Percentiles rank a stretch among this genome's conserved stretches.
These are phyloP conservation scores for Vipera latastei DNA, from an alignment of 2,797 vertebrate species.

Conservation along the genomic window DNA sequence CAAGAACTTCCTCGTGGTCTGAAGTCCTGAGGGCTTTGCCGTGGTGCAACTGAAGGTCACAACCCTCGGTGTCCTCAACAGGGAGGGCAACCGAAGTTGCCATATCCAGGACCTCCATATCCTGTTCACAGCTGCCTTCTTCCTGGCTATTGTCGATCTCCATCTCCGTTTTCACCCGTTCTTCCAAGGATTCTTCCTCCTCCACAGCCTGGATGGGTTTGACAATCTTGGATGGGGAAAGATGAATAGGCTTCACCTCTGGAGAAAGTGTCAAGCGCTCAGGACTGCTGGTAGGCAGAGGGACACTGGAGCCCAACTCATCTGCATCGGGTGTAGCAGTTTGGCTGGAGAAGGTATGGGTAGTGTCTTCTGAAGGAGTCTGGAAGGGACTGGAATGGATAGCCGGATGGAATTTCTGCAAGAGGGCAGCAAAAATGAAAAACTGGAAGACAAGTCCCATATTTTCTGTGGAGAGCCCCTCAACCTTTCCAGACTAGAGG, in stretches of 20 bases:
- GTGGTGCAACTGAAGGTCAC: conserved; percentile 60
- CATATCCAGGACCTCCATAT: conserved; percentile 64
- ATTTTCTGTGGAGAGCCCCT: not conserved
- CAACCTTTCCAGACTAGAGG: not conserved
- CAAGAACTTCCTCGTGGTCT: conserved; percentile 65
- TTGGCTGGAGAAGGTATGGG: conserved; percentile 82
- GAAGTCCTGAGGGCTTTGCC: conserved; percentile 49
- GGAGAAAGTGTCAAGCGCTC: conserved; percentile 74
- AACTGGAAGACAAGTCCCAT: not conserved
- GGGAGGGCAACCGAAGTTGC: conserved; percentile 47
- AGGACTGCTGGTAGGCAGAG: conserved; percentile 71
- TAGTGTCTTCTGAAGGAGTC: conserved; percentile 84
- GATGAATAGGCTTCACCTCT: conserved; percentile 80
- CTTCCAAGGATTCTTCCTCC: conserved; percentile 69
- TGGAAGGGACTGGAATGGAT: conserved; percentile 85
- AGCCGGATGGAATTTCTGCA: conserved; percentile 86
- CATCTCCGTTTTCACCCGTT: conserved; percentile 79
- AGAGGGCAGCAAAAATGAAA: conserved; percentile 19
- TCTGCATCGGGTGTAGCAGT: conserved; percentile 75
- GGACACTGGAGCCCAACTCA: conserved; percentile 76
- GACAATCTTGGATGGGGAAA: conserved; percentile 75
- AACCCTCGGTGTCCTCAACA: conserved; percentile 47
- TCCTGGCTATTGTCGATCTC: conserved; percentile 72
- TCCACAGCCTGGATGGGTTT: conserved; percentile 66
- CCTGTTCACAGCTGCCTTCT: conserved; percentile 58